These are phyloP conservation scores for Chiloscyllium plagiosum DNA, from an alignment of 2,113 vertebrate genomes.

Conservation along the genomic window DNA sequence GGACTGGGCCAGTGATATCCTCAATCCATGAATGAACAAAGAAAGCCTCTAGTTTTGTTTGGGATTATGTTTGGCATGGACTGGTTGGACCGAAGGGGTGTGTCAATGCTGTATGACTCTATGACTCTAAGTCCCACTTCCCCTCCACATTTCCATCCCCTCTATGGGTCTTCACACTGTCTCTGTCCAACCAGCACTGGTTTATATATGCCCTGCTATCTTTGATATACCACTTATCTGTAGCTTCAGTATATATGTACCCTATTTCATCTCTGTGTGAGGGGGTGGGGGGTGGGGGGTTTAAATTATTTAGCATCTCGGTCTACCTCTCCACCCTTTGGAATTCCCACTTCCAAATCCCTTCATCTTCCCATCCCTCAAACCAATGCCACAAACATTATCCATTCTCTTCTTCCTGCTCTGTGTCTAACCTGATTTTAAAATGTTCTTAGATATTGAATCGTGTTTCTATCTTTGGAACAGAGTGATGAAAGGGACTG, in stretches of 20 bases:
- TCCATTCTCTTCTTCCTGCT: not conserved
- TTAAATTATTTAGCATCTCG: too few species aligned
- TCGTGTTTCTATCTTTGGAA: not conserved
- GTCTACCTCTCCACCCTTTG: not conserved
- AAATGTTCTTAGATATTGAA: not conserved
- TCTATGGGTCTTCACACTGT: not conserved
- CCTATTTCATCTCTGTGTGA: too few species aligned
- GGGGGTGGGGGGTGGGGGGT: too few species aligned
- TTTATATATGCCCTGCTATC: too few species aligned
- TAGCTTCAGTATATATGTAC: not conserved
- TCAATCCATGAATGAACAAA: too few species aligned
- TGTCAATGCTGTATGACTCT: too few species aligned
- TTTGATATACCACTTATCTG: not conserved
- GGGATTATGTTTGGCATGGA: too few species aligned
- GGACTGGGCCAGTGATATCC: too few species aligned
- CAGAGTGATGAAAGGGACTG: not conserved
- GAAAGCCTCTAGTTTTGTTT: too few species aligned
- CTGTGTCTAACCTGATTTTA: not conserved
- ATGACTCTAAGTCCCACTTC: not conserved
- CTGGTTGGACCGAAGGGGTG: too few species aligned
- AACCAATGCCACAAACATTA: not conserved
- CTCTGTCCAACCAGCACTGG: not conserved
- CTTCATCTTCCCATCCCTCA: not conserved
- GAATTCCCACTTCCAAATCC: not conserved
- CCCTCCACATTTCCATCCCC: not conserved